These are phyloP conservation scores for Prunella strophiata DNA, from an alignment of 2,797 vertebrate species.

Conservation along the genomic window DNA sequence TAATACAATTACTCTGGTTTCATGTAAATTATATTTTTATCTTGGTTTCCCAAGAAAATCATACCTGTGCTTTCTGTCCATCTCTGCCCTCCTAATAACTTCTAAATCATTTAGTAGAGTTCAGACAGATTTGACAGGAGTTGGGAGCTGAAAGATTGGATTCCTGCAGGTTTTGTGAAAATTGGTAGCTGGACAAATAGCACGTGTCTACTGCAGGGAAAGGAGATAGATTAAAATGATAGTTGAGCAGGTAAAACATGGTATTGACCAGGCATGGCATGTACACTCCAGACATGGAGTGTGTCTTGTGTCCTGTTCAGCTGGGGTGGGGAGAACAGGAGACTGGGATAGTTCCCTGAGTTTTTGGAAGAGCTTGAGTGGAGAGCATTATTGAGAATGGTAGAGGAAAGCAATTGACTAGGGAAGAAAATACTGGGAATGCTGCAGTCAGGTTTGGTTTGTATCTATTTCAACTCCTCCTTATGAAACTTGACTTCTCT, in stretches of 20 bases:
- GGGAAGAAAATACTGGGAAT: background rate
- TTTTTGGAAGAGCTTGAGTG: background rate
- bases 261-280: background rate
- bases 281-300: background rate
- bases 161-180: slow-evolving; percentile 30
- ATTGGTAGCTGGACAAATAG: background rate
- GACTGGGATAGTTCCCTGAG: background rate
- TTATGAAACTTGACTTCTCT: background rate
- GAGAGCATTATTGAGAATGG: background rate
- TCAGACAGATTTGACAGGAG: background rate
- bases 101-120: background rate
- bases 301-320: background rate
- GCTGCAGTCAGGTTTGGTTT: background rate
- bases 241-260: background rate
- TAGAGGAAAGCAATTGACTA: background rate
- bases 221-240: background rate
- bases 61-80: background rate
- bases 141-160: background rate
- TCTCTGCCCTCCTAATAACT: background rate
- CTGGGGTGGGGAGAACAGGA: background rate
- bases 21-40: slow-evolving; percentile 15
- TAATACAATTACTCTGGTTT: slow-evolving; percentile 25
- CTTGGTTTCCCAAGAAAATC: slow-evolving; percentile 22
- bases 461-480: background rate
- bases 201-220: background rate